Evolutionary conservation across 2,113 vertebrate genomes (phyloP).

Genomic region (Elgaria multicarinata): DNA sequence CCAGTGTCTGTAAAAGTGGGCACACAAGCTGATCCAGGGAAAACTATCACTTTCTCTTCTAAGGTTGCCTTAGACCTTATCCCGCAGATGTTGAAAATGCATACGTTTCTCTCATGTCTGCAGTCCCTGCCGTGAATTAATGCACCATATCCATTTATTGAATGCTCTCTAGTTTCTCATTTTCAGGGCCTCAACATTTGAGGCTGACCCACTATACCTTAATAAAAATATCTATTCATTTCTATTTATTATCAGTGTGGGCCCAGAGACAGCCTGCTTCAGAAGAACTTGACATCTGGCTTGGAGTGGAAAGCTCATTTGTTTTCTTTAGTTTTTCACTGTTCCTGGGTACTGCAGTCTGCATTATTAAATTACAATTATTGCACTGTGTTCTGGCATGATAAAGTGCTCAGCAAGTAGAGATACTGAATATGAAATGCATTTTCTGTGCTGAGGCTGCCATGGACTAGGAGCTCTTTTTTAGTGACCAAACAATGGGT

Average conservation of each 20-base stretch:
- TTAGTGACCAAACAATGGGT: slow-evolving; percentile 20
- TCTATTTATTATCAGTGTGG: slow-evolving; percentile 61
- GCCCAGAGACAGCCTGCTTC: slow-evolving; percentile 53
- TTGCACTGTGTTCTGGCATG: slow-evolving; percentile 56
- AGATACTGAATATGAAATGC: slow-evolving; percentile 47
- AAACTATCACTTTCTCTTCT: neutral
- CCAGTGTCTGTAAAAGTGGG: neutral
- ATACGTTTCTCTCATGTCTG: slow-evolving; percentile 28
- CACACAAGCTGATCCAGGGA: neutral
- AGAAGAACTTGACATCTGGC: slow-evolving; percentile 51
- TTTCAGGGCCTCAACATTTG: slow-evolving; percentile 42
- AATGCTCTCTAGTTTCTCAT: slow-evolving; percentile 36
- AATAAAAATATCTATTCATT: slow-evolving; percentile 50
- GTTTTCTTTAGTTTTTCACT: slow-evolving; percentile 59
- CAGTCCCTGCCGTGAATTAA: slow-evolving; percentile 30
- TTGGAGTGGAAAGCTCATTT: slow-evolving; percentile 59
- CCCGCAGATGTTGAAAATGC: slow-evolving; percentile 14
- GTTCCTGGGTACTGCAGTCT: slow-evolving; percentile 43
- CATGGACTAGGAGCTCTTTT: slow-evolving; percentile 16
- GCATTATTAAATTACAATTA: slow-evolving; percentile 74
- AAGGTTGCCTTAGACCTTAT: neutral
- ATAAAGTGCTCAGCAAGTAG: slow-evolving; percentile 52
- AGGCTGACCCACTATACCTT: slow-evolving; percentile 48
- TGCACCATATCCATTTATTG: slow-evolving; percentile 41
- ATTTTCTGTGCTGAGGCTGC: slow-evolving; percentile 36